phyloP scores from a whole-genome alignment of 2,888 invertebrate genomes.

The Lagria hirta region DNA sequence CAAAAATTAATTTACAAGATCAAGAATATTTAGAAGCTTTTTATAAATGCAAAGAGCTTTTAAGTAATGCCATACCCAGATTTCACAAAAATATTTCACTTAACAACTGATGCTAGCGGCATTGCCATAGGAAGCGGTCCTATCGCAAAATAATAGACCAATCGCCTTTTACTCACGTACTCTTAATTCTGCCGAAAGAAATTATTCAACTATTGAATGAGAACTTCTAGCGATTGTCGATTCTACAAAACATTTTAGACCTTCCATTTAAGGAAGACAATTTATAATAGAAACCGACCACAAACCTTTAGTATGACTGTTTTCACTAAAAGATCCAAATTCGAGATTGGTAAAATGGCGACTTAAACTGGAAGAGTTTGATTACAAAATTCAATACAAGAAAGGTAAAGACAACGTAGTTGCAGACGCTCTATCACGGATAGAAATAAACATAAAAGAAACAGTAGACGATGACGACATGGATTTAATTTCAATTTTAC shows the following conservation, averaged over 20 bases:
- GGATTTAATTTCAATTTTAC: too few relatives aligned
- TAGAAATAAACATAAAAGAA: too few relatives aligned
- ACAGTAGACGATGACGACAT: too few relatives aligned
- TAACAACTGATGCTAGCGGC: constrained; percentile 40
- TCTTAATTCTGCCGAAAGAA: constrained; percentile 3
- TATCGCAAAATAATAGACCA: constrained; percentile 33
- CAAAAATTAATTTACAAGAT: constrained; percentile 8
- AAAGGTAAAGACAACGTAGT: not conserved
- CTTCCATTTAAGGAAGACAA: constrained; percentile 8
- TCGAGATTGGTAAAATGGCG: constrained; percentile 9
- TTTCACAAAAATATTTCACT: constrained; percentile 35
- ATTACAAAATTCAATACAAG: constrained; percentile 8
- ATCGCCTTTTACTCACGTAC: constrained; percentile 1
- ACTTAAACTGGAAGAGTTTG: constrained; percentile 3
- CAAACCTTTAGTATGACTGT: constrained; percentile 9
- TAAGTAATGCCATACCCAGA: constrained; percentile 39
- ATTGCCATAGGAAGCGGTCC: constrained; percentile 36
- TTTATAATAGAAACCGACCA: constrained; percentile 11
- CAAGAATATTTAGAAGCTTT: constrained; percentile 29
- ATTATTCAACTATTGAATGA: constrained; percentile 7
- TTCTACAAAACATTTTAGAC: constrained; percentile 6
- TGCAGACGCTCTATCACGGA: constrained; percentile 7
- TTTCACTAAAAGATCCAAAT: constrained; percentile 3
- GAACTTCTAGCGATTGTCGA: constrained; percentile 11
- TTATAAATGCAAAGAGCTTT: constrained; percentile 28